Evolutionary conservation across 2,113 vertebrate genomes (phyloP).

Genomic region (Tretioscincus oriximinensis): DNA sequence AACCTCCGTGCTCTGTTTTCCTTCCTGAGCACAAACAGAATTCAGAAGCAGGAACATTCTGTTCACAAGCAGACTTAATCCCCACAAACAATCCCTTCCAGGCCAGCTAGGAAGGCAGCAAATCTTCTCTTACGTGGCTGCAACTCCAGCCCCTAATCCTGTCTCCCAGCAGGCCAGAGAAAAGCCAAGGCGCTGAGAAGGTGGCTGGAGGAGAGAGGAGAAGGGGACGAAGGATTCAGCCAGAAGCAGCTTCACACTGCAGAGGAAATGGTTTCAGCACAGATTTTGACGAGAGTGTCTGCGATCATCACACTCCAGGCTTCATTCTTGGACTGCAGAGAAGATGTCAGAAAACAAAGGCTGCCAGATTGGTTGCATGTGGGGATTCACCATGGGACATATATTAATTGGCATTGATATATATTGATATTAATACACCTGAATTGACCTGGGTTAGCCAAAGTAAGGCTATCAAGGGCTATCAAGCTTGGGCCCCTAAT

Average conservation of each 20-base stretch:
- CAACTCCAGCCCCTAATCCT: slow-evolving; percentile 35
- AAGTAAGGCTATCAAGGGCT: too few species aligned
- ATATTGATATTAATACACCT: too few species aligned
- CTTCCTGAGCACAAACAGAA: slow-evolving; percentile 14
- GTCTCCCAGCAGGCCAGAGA: slow-evolving; percentile 25
- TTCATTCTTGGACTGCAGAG: too few species aligned
- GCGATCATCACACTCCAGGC: not conserved
- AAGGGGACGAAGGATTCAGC: not conserved
- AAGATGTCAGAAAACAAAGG: too few species aligned
- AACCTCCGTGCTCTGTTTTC: not conserved
- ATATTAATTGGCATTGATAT: too few species aligned
- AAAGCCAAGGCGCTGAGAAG: not conserved
- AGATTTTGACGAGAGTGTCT: not conserved
- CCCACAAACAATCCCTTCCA: slow-evolving; percentile 32
- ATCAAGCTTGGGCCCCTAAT: too few species aligned
- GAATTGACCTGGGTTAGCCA: too few species aligned
- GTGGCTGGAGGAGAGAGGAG: too few species aligned
- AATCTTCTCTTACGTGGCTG: slow-evolving; percentile 35
- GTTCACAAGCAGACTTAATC: slow-evolving; percentile 29
- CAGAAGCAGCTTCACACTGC: not conserved
- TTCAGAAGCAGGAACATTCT: slow-evolving; percentile 19
- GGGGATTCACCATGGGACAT: too few species aligned
- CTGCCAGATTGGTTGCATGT: too few species aligned
- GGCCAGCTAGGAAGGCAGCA: not conserved
- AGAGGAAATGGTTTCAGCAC: slow-evolving; percentile 8